These are phyloP conservation scores for Eospalax fontanierii DNA, from an alignment of 2,797 vertebrate genomes.

Conservation along the genomic window DNA sequence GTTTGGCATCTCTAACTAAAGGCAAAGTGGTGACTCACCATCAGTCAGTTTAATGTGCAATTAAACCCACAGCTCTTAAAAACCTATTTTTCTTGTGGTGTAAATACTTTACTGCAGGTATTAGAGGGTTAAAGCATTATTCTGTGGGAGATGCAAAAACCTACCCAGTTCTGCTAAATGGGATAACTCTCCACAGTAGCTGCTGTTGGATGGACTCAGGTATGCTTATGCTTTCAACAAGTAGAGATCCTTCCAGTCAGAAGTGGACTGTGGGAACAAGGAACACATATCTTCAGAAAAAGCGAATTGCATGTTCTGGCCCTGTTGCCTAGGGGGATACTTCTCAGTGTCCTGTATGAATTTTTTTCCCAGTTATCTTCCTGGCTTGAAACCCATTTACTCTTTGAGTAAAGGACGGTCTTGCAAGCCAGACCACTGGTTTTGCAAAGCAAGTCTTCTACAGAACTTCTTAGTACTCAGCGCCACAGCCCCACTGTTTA, in stretches of 20 bases:
- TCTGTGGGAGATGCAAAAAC: constrained; percentile 70
- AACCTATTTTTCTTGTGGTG: constrained; percentile 69
- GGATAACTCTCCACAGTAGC: constrained; percentile 28
- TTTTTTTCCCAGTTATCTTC: constrained; percentile 26
- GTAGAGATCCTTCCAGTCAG: constrained; percentile 74
- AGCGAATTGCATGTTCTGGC: not conserved
- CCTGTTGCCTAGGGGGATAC: constrained; percentile 32
- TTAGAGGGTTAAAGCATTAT: constrained; percentile 62
- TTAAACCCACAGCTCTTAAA: constrained; percentile 39
- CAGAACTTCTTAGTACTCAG: not conserved
- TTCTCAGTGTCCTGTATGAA: constrained; percentile 54
- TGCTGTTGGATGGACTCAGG: constrained; percentile 60
- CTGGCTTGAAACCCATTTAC: constrained; percentile 31
- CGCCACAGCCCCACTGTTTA: not conserved
- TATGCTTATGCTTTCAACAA: constrained; percentile 69
- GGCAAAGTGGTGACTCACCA: constrained; percentile 29
- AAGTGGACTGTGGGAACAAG: constrained; percentile 55
- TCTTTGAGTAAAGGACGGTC: constrained; percentile 35
- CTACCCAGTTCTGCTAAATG: constrained; percentile 54
- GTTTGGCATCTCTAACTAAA: constrained; percentile 33
- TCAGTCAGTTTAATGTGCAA: constrained; percentile 3
- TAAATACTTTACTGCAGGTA: constrained; percentile 50
- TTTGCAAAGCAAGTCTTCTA: constrained; percentile 18
- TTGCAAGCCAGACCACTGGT: constrained; percentile 17
- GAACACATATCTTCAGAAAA: constrained; percentile 58